Evolutionary conservation across 2,888 invertebrate genomes (phyloP), one percentile per base, ranked within the genome.

Genomic region (Pseudoips prasinana): DNA sequence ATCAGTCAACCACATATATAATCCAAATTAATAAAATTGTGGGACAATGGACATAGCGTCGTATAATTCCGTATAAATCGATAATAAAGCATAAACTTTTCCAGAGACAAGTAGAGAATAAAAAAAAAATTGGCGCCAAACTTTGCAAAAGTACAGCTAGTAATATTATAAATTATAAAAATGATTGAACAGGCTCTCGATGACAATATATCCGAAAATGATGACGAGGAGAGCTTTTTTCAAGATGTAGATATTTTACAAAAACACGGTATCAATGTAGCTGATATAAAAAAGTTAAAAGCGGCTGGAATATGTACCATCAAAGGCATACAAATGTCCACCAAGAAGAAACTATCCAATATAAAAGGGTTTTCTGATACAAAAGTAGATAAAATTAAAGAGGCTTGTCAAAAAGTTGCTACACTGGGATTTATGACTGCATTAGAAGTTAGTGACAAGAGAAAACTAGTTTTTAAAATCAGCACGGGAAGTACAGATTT

Each of bases 241-340:
- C 93, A 94, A 83, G 94, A 95, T 68, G 92, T 95, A 33, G 94
- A 94, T 67, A 75, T 93, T 33, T 65, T 92, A 50, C 80, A 90
- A 57, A 90, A 91, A 53, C 89, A 91, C 59, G 90, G 91, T n/a
- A 89, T 91, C 34, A 92, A 93, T 74, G 91, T 92, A 25, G 92
- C 93, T 2, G 95, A 95, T 65, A 92, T 95, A 14, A 94, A 94
- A 78, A 93, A 94, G 72, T 73, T 95, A 50, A 94, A 95, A 75
- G 87, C 90, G 7, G 90, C 91, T 26, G 95, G 95, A 47, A 94
- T 95, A 58, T 95, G 94, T 61, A 95, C 95, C 0, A 90, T 95
- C 27, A 94, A 94, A 85, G 95, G 95, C 0, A 88, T 95, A 33
- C 93, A 94, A 69, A 95, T 95, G 95, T 92, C 91, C 1, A 94